Evolutionary conservation across 2,888 invertebrate species (phyloP), one percentile per base, ranked within the genome.

Genomic region (Drosophila birchii): DNA sequence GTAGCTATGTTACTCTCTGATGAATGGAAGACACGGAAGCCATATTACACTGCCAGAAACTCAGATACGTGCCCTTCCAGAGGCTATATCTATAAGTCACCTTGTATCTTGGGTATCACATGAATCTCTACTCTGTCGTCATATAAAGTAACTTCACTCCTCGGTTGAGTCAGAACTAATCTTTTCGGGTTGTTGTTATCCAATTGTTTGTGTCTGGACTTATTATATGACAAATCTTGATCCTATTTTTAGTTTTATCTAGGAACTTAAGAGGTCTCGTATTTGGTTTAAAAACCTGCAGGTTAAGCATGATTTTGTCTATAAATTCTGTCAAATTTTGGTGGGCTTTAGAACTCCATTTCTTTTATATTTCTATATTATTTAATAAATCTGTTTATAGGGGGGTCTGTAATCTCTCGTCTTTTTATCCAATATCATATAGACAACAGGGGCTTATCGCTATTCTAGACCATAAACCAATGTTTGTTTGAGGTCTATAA

Each of bases 31-130:
- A 60, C 61, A 63, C 66, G 67, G 67, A 67, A 66, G 53, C 66
- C 67, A 66, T 11, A 16, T 45, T 66, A 45, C 66, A 66, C 67
- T 64, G 43, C 6, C 53, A 53, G 43, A 64, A 51, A 61, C 34
- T 14, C 11, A 18, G 60, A 43, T 58, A 61, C 60, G 59, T 61
- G 59, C n/a, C 29, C 8, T 6, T 6, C 7, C 56, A 32, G 29
- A 12, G 1, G 16, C 23, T 56, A 60, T 60, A 56, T 56, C 20
- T 57, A 41, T 32, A 57, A n/a, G 43, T 43, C 14, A 58, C 56
- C 39, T 59, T 32, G 39, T 8, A 20, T 38, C 43, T 43, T n/a
- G n/a, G 29, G 2, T 20, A 39, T 54, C 38, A 34, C 23, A 36
- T 53, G 36, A 36, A 53, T 36, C 51, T 53, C 34, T 36, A 16